These are phyloP conservation scores for Anas acuta DNA, from an alignment of 2,797 vertebrate species.

Conservation along the genomic window DNA sequence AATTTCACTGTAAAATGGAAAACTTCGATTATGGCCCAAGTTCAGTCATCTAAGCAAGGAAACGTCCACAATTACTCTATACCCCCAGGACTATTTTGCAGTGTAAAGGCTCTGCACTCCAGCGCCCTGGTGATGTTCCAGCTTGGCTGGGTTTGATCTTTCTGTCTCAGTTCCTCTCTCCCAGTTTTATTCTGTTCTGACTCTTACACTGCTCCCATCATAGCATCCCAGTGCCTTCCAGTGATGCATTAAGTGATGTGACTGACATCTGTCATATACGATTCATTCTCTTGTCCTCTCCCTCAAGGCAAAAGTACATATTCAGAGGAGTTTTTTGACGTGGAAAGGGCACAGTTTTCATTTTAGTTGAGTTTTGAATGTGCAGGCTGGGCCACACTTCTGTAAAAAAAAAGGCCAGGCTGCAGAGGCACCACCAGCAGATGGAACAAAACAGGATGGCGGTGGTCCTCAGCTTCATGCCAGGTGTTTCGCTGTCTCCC, in stretches of 20 bases:
- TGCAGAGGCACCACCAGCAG: background rate
- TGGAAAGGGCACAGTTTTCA: background rate
- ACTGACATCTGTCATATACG: slow-evolving; percentile 46
- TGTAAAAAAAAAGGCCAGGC: background rate
- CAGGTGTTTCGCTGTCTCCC: background rate
- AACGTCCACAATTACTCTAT: background rate
- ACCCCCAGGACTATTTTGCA: background rate
- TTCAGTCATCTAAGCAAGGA: background rate
- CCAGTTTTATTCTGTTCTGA: background rate
- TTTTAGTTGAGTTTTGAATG: background rate
- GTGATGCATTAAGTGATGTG: slow-evolving; percentile 51
- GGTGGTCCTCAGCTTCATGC: background rate
- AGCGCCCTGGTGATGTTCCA: background rate
- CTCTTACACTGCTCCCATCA: background rate
- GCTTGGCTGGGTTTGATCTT: slow-evolving; percentile 18
- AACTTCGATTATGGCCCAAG: background rate
- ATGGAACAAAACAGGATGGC: background rate
- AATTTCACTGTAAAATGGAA: background rate
- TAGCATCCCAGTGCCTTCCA: slow-evolving; percentile 1
- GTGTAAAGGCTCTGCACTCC: slow-evolving; percentile 1
- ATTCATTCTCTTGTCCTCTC: slow-evolving; percentile 2
- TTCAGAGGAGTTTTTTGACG: background rate
- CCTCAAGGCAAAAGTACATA: background rate
- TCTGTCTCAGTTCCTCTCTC: background rate
- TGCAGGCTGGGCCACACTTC: background rate